Conservation (phyloP, 2,888 invertebrate species). For the Eumerus sabulonum region DNA sequence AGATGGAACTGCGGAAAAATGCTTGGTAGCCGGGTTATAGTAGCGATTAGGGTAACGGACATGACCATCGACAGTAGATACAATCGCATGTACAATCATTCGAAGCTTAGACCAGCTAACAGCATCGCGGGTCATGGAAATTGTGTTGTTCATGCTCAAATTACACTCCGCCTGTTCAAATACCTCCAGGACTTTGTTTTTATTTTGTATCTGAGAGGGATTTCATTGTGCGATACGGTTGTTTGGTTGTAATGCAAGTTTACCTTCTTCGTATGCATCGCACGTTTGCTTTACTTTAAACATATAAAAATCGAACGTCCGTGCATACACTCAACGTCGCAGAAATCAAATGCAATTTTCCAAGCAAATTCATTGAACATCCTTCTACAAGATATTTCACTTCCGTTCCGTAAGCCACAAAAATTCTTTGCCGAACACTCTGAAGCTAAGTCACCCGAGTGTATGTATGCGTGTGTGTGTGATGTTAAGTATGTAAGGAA, state of each 20-base stretch:
- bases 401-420: constrained; percentile 10
- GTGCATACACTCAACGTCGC: constrained; percentile 53
- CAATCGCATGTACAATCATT: too few relatives aligned
- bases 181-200: constrained; percentile 1
- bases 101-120: not conserved
- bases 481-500: constrained; percentile 4
- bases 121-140: constrained; percentile 54
- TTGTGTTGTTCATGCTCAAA: constrained; percentile 55
- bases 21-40: constrained; percentile 7
- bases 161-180: constrained; percentile 2
- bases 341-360: constrained; percentile 54
- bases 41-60: constrained; percentile 22
- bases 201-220: constrained; percentile 4
- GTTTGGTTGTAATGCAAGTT: constrained; percentile 5
- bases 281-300: constrained; percentile 37
- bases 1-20: constrained; percentile 43
- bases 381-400: constrained; percentile 52
- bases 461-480: too few relatives aligned
- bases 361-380: constrained; percentile 7
- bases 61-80: not conserved
- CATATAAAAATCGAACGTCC: constrained; percentile 51
- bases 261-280: constrained; percentile 29
- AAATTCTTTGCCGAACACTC: constrained; percentile 18
- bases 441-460: too few relatives aligned
- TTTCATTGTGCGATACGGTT: constrained; percentile 37